These are phyloP conservation scores for Rousettus leschenaultii DNA, from an alignment of 2,113 vertebrate genomes.

Conservation along the genomic window DNA sequence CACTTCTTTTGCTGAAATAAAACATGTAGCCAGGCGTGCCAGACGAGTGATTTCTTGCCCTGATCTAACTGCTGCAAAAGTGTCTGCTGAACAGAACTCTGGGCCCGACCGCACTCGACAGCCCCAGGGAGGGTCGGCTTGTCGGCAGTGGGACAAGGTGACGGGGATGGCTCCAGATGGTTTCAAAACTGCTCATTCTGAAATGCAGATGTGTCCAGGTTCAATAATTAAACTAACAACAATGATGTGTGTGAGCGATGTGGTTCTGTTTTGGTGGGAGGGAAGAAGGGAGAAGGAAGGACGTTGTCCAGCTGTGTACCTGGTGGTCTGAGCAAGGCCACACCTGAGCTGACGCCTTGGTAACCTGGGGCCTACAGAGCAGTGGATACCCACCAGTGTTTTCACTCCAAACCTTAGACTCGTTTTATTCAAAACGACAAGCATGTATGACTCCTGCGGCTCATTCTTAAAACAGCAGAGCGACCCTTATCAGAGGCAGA, in stretches of 20 bases:
- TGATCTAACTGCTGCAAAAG: not conserved
- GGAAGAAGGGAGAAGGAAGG: accelerated
- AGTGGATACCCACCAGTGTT: not conserved
- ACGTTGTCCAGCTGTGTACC: not conserved
- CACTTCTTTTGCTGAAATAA: not conserved
- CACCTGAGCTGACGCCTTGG: not conserved
- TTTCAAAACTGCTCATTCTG: not conserved
- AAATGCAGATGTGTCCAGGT: not conserved
- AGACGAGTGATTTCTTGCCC: not conserved
- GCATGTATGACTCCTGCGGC: not conserved
- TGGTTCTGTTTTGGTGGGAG: not conserved
- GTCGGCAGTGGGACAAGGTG: not conserved
- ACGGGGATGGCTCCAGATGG: too few species aligned
- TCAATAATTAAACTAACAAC: not conserved
- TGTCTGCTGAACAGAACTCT: not conserved
- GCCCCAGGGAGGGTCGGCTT: not conserved
- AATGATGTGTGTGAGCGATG: not conserved
- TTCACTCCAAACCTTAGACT: not conserved
- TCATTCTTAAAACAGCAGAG: not conserved
- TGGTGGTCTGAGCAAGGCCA: not conserved
- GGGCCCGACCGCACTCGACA: not conserved
- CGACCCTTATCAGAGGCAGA: not conserved
- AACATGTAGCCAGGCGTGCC: not conserved
- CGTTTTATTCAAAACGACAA: not conserved
- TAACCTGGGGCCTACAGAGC: not conserved